Base-by-base conservation (phyloP, 2,113 vertebrate genomes). In the Chlamydotis undulata region DNA sequence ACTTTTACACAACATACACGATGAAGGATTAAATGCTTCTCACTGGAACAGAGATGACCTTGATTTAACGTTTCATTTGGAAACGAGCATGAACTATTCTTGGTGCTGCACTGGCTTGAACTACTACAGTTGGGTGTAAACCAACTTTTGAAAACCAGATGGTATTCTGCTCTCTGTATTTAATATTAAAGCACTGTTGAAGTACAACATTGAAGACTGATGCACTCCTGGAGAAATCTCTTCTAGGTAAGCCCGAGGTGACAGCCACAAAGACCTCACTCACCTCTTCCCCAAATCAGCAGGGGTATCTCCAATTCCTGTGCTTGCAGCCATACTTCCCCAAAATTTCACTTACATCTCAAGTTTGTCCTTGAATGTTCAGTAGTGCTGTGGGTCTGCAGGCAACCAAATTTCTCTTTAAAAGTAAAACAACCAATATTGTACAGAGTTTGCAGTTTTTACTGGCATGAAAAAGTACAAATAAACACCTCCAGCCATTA, bases 91-190 rank as follows among this genome's bases (percentile, higher is more conserved):
- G 53, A 82, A 60, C 77, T 57, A 5, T 84, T 91, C 93, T 76
- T 10, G 8, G 94, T 56, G 87, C 87, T 75, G 91, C 89, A 53
- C 69, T 79, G 84, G 87, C 92, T 79, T 39, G 4, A 84, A n/a
- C 77, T 61, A 69, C 83, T 31, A 59, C 65, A 65, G 81, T 7
- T 95, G 93, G 91, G 93, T 73, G 80, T 13, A 70, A 95, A 93
- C 86, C 91, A 95, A 90, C 83, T 83, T 92, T 80, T 63, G 83
- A 75, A 77, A 93, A 61, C 50, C 89, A 94, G 89, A 83, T 92
- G 90, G 96, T 37, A 64, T 65, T 64, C 70, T 90, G 90, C 67
- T 95, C 90, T 86, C 65, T 78, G 0, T 76, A 33, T 76, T 79
- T 65, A 26, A 85, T 52, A 68, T 23, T 39, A 78, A 81, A 95